phyloP scores from a whole-genome alignment of 2,113 vertebrate species.

The Polypterus bichir region DNA sequence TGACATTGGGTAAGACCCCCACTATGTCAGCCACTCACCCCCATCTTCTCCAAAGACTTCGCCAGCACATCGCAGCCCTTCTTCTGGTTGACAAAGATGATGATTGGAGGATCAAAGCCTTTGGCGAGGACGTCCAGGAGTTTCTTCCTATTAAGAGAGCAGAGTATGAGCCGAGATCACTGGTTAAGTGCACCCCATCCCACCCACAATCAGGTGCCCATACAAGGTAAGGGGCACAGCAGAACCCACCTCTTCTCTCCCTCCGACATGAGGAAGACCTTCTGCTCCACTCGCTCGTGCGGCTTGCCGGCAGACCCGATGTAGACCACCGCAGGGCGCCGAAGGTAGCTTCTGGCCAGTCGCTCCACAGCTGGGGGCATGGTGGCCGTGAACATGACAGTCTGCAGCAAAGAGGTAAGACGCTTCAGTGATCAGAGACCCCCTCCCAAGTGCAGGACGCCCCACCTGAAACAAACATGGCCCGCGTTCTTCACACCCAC shows the following conservation, averaged over 20 bases:
- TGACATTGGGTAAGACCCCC: background rate
- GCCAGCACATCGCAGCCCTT: slow-evolving; percentile 94
- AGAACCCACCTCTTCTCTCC: slow-evolving; percentile 78
- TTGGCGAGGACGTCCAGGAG: slow-evolving; percentile 77
- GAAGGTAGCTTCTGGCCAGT: slow-evolving; percentile 82
- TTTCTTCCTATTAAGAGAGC: slow-evolving; percentile 68
- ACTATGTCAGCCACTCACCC: slow-evolving; percentile 48
- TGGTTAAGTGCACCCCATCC: background rate
- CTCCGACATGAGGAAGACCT: slow-evolving; percentile 91
- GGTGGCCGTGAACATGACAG: slow-evolving; percentile 96
- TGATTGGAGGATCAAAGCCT: slow-evolving; percentile 94
- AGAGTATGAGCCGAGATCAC: background rate
- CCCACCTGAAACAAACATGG: background rate
- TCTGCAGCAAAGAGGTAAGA: slow-evolving; percentile 41
- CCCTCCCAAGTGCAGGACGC: background rate
- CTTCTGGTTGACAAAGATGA: slow-evolving; percentile 98
- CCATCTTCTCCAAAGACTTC: slow-evolving; percentile 97
- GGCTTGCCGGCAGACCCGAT: slow-evolving; percentile 95
- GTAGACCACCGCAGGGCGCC: slow-evolving; percentile 92
- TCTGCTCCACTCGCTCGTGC: slow-evolving; percentile 92
- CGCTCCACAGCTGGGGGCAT: slow-evolving; percentile 91
- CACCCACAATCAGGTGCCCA: background rate
- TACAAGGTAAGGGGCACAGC: background rate
- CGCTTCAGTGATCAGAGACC: no score
- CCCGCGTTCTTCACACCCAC: slow-evolving; percentile 33